A percentile compares a stretch with the other conserved stretches of the same genome.
phyloP scores from a whole-genome alignment of 2,797 vertebrate species.

The Avahi laniger region DNA sequence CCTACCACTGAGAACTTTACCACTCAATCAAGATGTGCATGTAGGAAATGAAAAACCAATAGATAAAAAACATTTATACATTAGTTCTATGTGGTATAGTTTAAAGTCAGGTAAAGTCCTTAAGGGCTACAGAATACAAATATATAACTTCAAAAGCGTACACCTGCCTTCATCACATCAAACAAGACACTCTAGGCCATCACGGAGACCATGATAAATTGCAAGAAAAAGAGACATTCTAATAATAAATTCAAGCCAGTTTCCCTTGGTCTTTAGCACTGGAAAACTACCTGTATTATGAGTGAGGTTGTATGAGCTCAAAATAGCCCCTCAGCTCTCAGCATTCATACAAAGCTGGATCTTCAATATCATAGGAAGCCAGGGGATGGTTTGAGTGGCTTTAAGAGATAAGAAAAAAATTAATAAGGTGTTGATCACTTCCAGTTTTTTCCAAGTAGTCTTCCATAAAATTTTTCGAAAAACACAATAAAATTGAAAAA shows the following conservation, averaged over 20 bases:
- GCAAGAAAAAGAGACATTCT: neutral
- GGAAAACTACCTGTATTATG: neutral
- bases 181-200: neutral
- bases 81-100: neutral
- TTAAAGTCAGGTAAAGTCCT: constrained; percentile 22
- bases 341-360: neutral
- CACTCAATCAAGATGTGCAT: neutral
- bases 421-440: neutral
- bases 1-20: neutral
- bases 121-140: constrained; percentile 9
- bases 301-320: neutral
- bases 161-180: neutral
- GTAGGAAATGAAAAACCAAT: neutral
- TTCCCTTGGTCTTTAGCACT: neutral
- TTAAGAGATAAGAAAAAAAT: neutral
- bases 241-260: neutral
- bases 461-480: neutral
- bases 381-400: neutral
- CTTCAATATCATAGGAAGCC: neutral
- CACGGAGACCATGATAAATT: neutral
- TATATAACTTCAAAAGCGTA: neutral
- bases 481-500: neutral
- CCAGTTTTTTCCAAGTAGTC: neutral
- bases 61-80: neutral
- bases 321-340: neutral